Evolutionary conservation across 2,888 invertebrate species (phyloP).

Genomic region (Oscheius sp.): DNA sequence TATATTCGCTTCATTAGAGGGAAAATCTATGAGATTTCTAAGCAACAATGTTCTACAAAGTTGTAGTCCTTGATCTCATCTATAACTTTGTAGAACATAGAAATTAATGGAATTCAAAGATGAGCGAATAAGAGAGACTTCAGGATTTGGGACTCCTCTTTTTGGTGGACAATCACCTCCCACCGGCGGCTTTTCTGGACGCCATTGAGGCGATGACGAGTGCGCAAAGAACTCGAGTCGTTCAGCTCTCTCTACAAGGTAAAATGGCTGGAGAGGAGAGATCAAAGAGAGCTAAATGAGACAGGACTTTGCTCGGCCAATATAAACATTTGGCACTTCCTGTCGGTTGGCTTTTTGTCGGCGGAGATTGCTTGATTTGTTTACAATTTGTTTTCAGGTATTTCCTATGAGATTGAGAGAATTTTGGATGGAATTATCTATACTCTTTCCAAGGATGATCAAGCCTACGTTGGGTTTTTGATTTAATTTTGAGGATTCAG

Average conservation of each 20-base stretch:
- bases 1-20: too few species aligned
- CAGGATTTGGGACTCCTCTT: slow-evolving; percentile 12
- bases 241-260: slow-evolving; percentile 15
- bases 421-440: slow-evolving; percentile 13
- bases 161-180: slow-evolving; percentile 12
- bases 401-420: slow-evolving; percentile 1
- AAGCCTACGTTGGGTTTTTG: slow-evolving; percentile 8
- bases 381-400: background rate
- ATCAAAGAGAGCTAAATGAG: background rate
- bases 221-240: background rate
- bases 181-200: slow-evolving; percentile 12
- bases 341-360: too few species aligned
- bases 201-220: slow-evolving; percentile 1
- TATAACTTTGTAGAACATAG: too few species aligned
- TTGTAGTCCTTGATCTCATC: too few species aligned
- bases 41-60: too few species aligned
- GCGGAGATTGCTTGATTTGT: too few species aligned
- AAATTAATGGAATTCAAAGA: too few species aligned
- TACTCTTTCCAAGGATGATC: slow-evolving; percentile 15
- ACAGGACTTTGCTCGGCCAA: too few species aligned
- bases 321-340: too few species aligned
- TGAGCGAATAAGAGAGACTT: background rate
- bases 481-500: background rate
- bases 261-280: too few species aligned
- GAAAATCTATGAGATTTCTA: too few species aligned